These are phyloP conservation scores for Nasua narica DNA, from an alignment of 2,797 vertebrate genomes.

Conservation along the genomic window DNA sequence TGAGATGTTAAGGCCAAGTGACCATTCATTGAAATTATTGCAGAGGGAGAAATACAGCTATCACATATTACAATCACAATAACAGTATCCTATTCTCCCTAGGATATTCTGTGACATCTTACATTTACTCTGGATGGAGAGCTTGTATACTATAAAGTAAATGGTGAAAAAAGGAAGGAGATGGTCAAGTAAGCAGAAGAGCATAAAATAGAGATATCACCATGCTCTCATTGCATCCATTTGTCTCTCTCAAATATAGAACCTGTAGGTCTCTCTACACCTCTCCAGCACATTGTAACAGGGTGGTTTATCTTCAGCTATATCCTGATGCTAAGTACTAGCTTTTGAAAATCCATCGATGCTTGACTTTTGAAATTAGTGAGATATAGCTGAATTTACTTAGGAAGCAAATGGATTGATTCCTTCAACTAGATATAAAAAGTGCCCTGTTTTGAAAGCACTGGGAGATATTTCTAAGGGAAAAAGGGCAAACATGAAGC, in stretches of 20 bases:
- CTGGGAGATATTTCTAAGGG: not conserved
- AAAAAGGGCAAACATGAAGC: not conserved
- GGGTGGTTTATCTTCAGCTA: not conserved
- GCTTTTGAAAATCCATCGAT: not conserved
- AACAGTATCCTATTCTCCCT: not conserved
- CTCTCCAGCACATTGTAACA: not conserved
- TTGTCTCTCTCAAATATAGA: slow-evolving; percentile 11
- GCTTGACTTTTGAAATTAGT: not conserved
- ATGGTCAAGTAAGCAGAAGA: not conserved
- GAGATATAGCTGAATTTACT: not conserved
- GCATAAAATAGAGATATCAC: not conserved
- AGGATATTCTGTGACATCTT: not conserved
- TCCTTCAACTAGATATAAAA: not conserved
- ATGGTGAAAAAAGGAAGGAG: not conserved
- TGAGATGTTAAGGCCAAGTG: not conserved
- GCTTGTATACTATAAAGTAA: not conserved
- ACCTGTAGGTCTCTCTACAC: not conserved
- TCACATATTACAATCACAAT: not conserved
- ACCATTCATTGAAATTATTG: not conserved
- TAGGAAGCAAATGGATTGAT: not conserved
- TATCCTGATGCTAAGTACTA: not conserved
- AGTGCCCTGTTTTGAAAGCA: not conserved
- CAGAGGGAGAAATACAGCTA: not conserved
- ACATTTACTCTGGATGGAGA: not conserved
- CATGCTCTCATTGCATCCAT: not conserved